Evolutionary conservation across 2,888 invertebrate genomes (phyloP), one percentile per base, ranked within the genome.

Genomic region (Polymixis flavicincta): DNA sequence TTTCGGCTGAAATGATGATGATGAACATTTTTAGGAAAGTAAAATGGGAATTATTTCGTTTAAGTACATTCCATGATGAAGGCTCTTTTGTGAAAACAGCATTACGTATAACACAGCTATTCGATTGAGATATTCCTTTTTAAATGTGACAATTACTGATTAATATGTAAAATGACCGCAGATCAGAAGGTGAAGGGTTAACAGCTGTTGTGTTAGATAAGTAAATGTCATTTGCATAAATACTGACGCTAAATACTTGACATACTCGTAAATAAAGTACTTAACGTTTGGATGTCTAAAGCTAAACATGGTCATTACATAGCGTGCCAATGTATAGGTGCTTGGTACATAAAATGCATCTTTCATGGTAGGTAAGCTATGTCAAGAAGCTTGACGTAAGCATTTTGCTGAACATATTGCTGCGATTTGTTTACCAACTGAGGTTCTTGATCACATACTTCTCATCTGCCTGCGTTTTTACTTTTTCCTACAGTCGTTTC

Each of bases 101-200:
- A 57, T n/a, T 32, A 45, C 3, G 17, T 17, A 14, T 69, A n/a
- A 42, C 22, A 28, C 28, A 78, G 19, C 17, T 63, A 32, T 37
- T 37, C 9, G 7, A 76, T 54, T 48, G 11, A 67, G 67, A 54
- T 28, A 61, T 48, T 67, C 25, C 54, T 61, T 37, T n/a, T 67
- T n/a, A 52, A 66, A 75, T 52, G 32, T 67, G 69, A 70, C 81
- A 64, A 28, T n/a, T n/a, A n/a, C 45, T 64, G 22, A 55, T 60
- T 80, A 55, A 60, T 60, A 64, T 13, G 32, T 48, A 63, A 63
- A 60, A 64, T 71, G 42, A 50, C 42, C 2, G n/a, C 25, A n/a
- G 76, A 76, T 67, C 67, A 60, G 2, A 60, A 68, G 82, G 76
- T 68, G 17, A 81, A 14, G 32, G 76, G 82, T 71, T 76, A 76